Conservation (phyloP, 2,797 vertebrate genomes). For the Bufotes viridis region DNA sequence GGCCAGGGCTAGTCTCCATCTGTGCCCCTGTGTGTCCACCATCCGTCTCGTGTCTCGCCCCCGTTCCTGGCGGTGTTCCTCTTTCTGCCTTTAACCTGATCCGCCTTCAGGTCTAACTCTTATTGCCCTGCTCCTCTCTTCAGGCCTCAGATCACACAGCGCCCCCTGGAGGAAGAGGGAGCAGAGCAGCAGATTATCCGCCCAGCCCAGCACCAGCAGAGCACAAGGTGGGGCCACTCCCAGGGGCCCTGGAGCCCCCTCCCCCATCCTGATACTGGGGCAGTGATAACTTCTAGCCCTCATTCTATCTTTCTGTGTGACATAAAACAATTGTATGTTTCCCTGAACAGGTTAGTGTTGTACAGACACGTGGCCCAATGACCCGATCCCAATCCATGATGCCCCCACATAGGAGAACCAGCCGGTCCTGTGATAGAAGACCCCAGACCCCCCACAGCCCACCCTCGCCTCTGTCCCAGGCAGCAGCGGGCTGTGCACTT, state of each 20-base stretch:
- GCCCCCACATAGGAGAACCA: not conserved
- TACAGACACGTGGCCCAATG: not conserved
- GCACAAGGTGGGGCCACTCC: constrained; percentile 89
- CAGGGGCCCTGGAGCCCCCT: constrained; percentile 62
- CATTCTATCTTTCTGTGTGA: constrained; percentile 37
- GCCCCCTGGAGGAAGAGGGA: constrained; percentile 88
- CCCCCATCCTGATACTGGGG: constrained; percentile 41
- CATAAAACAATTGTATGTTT: constrained; percentile 13
- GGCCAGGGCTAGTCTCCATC: constrained; percentile 37
- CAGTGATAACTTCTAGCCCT: constrained; percentile 11
- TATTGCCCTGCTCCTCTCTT: constrained; percentile 76
- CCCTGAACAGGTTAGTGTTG: not conserved
- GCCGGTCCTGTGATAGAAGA: too few relatives aligned
- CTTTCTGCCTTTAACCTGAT: constrained; percentile 55
- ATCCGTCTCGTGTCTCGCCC: constrained; percentile 45
- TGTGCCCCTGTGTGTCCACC: constrained; percentile 52
- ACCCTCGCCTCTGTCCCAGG: too few relatives aligned
- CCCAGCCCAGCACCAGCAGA: constrained; percentile 85
- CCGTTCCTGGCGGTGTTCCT: constrained; percentile 46
- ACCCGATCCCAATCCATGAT: not conserved
- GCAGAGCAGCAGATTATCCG: constrained; percentile 86
- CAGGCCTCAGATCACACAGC: constrained; percentile 79
- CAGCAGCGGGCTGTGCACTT: too few relatives aligned
- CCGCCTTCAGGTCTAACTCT: constrained; percentile 66
- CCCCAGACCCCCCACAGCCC: too few relatives aligned